A percentile compares a stretch with the other conserved stretches of the same genome.
Conservation (phyloP, 2,888 invertebrate genomes). For the Camponotus fellah region DNA sequence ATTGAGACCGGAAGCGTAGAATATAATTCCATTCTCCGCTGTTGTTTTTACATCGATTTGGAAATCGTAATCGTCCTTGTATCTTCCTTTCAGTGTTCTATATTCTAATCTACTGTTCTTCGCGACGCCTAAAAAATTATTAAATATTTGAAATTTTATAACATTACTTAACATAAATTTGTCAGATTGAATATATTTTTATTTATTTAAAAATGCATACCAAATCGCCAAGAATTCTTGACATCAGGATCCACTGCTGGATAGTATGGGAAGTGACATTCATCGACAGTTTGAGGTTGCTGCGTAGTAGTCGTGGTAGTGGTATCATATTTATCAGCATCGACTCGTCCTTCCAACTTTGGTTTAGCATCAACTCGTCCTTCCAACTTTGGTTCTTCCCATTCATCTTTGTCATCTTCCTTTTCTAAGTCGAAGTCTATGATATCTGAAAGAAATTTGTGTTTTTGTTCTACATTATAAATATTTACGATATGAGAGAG, state of each 20-base stretch:
- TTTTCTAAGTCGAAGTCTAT: constrained; percentile 67
- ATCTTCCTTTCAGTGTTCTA: constrained; percentile 87
- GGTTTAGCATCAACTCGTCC: constrained; percentile 66
- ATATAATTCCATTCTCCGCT: constrained; percentile 92
- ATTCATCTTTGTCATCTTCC: constrained; percentile 30
- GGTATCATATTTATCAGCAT: constrained; percentile 20
- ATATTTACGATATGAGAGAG: neutral
- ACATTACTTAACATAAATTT: neutral
- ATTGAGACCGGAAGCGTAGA: constrained; percentile 91
- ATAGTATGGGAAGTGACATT: constrained; percentile 87
- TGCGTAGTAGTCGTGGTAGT: constrained; percentile 80
- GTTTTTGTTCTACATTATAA: neutral
- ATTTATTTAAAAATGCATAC: constrained; percentile 82
- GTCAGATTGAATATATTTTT: constrained; percentile 28
- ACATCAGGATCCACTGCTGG: constrained; percentile 87
- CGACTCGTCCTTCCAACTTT: constrained; percentile 67
- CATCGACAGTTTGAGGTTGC: constrained; percentile 79
- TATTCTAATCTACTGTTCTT: constrained; percentile 92
- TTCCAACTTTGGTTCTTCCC: constrained; percentile 70
- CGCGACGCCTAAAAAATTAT: constrained; percentile 87
- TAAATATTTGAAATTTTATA: neutral
- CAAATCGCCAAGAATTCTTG: constrained; percentile 89
- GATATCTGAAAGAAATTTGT: constrained; percentile 63
- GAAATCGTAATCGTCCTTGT: constrained; percentile 91
- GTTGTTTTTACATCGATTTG: constrained; percentile 93